Evolutionary conservation across 2,888 invertebrate genomes (phyloP).

Genomic region (Lasius fuliginosus): DNA sequence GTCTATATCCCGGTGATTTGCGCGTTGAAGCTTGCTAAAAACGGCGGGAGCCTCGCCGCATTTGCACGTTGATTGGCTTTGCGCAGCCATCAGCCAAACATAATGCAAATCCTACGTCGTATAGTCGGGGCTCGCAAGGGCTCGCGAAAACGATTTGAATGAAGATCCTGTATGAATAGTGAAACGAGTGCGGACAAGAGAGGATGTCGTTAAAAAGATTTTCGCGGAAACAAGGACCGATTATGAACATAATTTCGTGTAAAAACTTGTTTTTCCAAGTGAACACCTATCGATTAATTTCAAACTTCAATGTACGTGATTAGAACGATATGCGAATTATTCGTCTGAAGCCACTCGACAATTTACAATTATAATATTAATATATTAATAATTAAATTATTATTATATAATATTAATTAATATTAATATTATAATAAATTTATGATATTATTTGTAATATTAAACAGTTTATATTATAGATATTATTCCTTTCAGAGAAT

Average conservation of each 20-base stretch:
- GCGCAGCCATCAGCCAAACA: slow-evolving; percentile 58
- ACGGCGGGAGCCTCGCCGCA: slow-evolving; percentile 54
- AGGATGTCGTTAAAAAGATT: slow-evolving; percentile 41
- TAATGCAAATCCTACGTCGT: slow-evolving; percentile 66
- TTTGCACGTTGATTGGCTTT: slow-evolving; percentile 74
- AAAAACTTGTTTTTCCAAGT: not conserved
- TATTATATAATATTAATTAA: too few relatives aligned
- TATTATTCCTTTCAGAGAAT: not conserved
- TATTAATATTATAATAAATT: too few relatives aligned
- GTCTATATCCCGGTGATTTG: slow-evolving; percentile 46
- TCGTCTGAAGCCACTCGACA: not conserved
- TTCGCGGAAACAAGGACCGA: slow-evolving; percentile 41
- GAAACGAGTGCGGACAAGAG: slow-evolving; percentile 48
- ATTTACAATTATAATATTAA: not conserved
- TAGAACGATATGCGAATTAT: not conserved
- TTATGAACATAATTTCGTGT: slow-evolving; percentile 9
- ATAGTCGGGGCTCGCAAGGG: slow-evolving; percentile 42
- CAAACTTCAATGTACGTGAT: not conserved
- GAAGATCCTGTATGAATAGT: slow-evolving; percentile 63
- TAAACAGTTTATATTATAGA: not conserved
- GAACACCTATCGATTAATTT: not conserved
- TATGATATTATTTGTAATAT: too few relatives aligned
- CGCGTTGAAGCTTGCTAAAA: slow-evolving; percentile 58
- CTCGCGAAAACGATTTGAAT: slow-evolving; percentile 54
- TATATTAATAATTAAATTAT: too few relatives aligned